Evolutionary conservation across 2,797 vertebrate species (phyloP).

Genomic region (Acrossocheilus wenchowensis): DNA sequence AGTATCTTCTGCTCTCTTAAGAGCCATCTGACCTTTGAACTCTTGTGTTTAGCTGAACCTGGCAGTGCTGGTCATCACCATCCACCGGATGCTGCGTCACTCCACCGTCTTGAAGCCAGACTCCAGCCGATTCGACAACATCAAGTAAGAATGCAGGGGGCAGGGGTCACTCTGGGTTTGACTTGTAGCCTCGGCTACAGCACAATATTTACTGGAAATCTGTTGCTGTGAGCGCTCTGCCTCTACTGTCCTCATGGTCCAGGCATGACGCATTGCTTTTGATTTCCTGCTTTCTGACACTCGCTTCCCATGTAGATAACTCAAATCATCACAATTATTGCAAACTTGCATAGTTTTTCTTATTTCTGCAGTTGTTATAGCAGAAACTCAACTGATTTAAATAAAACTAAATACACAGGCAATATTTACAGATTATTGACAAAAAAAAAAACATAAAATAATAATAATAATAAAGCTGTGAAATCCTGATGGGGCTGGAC

Average conservation of each 20-base stretch:
- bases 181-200: not conserved
- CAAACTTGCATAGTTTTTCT: too few species aligned
- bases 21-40: not conserved
- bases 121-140: conserved; percentile 92
- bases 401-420: too few species aligned
- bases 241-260: not conserved
- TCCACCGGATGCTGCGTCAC: conserved; percentile 90
- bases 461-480: too few species aligned
- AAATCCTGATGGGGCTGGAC: too few species aligned
- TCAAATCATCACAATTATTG: not conserved
- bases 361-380: too few species aligned
- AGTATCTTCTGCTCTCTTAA: not conserved
- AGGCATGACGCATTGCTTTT: not conserved
- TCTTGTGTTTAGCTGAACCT: conserved; percentile 82
- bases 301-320: not conserved
- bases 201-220: not conserved
- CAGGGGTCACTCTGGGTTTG: not conserved
- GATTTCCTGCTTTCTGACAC: not conserved
- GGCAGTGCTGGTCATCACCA: conserved; percentile 88
- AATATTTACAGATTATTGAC: too few species aligned
- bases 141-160: conserved; percentile 79
- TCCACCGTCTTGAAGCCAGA: conserved; percentile 90
- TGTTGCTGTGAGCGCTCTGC: not conserved
- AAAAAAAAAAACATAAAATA: too few species aligned
- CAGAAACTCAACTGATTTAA: too few species aligned